Evolutionary conservation across 2,797 vertebrate species (phyloP), one percentile per base, ranked within the genome.

Genomic region (Channa striata): DNA sequence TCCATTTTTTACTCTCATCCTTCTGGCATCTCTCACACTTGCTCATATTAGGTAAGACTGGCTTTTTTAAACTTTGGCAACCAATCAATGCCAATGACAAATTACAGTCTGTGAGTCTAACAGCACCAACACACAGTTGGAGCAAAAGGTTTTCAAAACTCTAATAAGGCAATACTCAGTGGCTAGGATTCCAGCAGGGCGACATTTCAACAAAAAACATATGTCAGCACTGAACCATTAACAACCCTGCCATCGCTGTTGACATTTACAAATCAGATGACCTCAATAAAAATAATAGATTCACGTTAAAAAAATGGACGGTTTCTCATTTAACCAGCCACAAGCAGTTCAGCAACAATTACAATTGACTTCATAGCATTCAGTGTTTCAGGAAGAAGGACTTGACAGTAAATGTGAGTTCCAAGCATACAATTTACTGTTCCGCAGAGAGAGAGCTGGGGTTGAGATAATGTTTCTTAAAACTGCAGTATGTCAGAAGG

Each of bases 301-400:
- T 8, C 1, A 1, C 11, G 6, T 2, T 25, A 7, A 43, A 50
- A n/a, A 37, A 30, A 5, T 0, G 0, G 2, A 3, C 13, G 20
- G 25, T 37, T 54, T 21, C 8, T 51, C 13, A 34, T 12, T 23
- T 30, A 16, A 39, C 14, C 39, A 33, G 25, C 25, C 42, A 34
- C 8, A 23, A 58, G 19, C 40, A 44, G n/a, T 44, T n/a, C 7
- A 8, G 16, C 11, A 52, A 43, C 30, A 47, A 13, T 17, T n/a
- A 37, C 13, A 20, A 12, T 33, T 25, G 8, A 43, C 37, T 58
- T 13, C 13, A 9, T 14, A 42, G 16, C n/a, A 30, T 61, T 17
- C 14, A 39, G 21, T 39, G 19, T 44, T 51, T 63, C 8, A 49
- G 3, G n/a, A 9, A 14, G 21, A 17, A 11, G 9, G 51, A 10